phyloP scores from a whole-genome alignment of 1,140 invertebrate species.

The Alviniconcha marisindica region DNA sequence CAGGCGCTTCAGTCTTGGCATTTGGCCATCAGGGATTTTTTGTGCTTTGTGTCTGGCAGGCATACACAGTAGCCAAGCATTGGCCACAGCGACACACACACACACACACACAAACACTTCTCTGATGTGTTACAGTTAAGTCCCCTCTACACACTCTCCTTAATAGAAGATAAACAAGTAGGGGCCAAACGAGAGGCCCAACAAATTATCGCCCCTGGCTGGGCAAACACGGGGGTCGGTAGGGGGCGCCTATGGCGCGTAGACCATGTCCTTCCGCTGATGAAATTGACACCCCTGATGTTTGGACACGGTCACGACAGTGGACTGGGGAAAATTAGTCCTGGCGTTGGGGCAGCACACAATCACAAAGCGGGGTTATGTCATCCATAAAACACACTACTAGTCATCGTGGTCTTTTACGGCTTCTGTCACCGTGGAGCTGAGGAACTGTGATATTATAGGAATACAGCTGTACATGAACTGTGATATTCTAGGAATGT shows the following conservation, averaged over 20 bases:
- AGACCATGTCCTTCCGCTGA: slow-evolving; percentile 23
- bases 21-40: too few species aligned
- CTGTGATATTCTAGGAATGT: too few species aligned
- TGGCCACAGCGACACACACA: not conserved
- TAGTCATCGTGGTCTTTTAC: too few species aligned
- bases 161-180: slow-evolving; percentile 37
- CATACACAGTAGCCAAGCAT: too few species aligned
- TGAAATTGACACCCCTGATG: slow-evolving; percentile 13
- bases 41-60: too few species aligned
- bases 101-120: not conserved
- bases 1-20: too few species aligned
- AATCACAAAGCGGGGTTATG: not conserved
- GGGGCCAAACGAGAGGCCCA: slow-evolving; percentile 26
- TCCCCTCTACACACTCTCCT: slow-evolving; percentile 18
- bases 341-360: not conserved
- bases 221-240: slow-evolving; percentile 17
- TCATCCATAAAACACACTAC: not conserved
- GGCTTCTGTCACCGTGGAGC: too few species aligned
- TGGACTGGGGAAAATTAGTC: slow-evolving; percentile 2
- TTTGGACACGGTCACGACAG: not conserved
- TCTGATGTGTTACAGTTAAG: slow-evolving; percentile 25
- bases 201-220: slow-evolving; percentile 31
- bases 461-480: too few species aligned
- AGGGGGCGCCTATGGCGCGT: slow-evolving; percentile 1
- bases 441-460: too few species aligned